Conservation (phyloP, 2,113 vertebrate genomes). For the Tragelaphus strepsiceros region DNA sequence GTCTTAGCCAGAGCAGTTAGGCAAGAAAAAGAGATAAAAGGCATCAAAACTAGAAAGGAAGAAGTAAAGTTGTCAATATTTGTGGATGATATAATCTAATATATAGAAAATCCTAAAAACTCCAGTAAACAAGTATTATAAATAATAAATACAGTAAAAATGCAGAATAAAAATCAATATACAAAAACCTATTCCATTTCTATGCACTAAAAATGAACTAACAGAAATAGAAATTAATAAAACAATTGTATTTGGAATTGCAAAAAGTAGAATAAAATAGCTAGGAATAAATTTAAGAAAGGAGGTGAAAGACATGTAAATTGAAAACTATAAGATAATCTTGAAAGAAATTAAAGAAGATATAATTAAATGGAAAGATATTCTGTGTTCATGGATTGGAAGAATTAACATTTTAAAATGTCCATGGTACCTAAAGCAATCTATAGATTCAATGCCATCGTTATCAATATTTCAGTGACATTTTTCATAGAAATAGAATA, state of each 20-base stretch:
- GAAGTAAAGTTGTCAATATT: background rate
- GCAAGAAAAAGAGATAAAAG: background rate
- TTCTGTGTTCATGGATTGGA: background rate
- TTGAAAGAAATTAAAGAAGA: background rate
- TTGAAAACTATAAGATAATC: background rate
- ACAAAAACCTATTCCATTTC: background rate
- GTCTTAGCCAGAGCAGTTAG: background rate
- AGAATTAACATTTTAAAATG: background rate
- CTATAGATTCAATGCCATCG: background rate
- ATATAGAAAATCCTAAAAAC: background rate
- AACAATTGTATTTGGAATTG: background rate
- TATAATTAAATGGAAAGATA: background rate
- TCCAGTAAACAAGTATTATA: background rate
- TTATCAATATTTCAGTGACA: background rate
- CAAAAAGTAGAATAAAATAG: background rate
- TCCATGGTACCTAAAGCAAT: background rate
- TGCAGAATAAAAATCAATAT: background rate
- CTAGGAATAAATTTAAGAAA: background rate
- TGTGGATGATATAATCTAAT: background rate
- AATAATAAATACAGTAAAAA: background rate
- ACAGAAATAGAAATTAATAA: background rate
- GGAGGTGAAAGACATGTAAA: background rate
- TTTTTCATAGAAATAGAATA: background rate
- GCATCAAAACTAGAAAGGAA: background rate
- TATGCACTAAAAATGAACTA: background rate